Evolutionary conservation across 1,140 invertebrate genomes (phyloP).

Genomic region (Lepidurus arcticus): DNA sequence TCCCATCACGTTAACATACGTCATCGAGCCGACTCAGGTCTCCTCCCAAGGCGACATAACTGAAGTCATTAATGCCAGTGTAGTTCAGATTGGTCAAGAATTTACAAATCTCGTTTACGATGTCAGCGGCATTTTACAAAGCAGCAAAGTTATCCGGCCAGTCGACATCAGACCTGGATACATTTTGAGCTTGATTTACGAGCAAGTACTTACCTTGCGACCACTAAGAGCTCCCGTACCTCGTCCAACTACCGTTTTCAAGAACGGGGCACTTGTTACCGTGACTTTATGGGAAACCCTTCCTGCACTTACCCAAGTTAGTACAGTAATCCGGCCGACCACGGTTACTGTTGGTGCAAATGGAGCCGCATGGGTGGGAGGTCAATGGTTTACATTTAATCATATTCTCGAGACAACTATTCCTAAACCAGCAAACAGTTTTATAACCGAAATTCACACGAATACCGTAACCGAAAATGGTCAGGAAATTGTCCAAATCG

Average conservation of each 20-base stretch:
- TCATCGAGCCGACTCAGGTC: background rate
- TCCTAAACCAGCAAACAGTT: background rate
- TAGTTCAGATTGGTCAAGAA: background rate
- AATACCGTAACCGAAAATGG: background rate
- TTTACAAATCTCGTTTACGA: background rate
- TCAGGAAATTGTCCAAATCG: background rate
- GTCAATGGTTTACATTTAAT: background rate
- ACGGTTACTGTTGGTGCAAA: background rate
- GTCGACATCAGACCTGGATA: background rate
- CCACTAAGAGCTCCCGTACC: background rate
- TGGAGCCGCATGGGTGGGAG: background rate
- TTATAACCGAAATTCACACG: background rate
- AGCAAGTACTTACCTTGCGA: background rate
- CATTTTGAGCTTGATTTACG: background rate
- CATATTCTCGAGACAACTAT: background rate
- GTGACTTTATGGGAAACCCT: background rate
- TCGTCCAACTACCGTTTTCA: constrained; percentile 1
- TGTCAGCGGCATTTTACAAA: background rate
- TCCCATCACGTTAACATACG: background rate
- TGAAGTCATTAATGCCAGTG: background rate
- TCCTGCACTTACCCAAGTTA: background rate
- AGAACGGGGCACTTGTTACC: background rate
- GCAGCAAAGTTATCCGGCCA: background rate
- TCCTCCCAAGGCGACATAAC: constrained; percentile 6
- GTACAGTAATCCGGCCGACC: background rate